Base-by-base conservation (phyloP, 2,888 invertebrate species). In the Yponomeuta malinellus region DNA sequence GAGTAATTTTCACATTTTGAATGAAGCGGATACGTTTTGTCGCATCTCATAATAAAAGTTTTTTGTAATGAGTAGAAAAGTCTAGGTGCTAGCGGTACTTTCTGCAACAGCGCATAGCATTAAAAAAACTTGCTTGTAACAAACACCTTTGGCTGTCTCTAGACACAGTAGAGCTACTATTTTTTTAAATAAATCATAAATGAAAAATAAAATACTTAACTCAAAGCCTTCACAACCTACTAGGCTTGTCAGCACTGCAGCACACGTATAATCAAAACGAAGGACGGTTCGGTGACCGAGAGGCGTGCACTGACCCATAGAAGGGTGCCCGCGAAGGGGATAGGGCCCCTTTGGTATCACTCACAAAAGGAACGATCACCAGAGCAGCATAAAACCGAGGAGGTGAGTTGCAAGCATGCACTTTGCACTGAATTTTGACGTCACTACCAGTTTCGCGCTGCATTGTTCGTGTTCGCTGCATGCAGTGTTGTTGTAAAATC, bases 281-380 rank as follows among this genome's bases (percentile, higher is more conserved):
- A 52, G 52, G 33, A 59, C 15, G 15, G 52, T 59, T 59, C 64
- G 31, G 29, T 64, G 64, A 64, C 64, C 64, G 83, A 80, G 77
- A 82, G 80, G 85, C 83, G 87, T 81, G 80, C 85, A 82, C 80
- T 91, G 91, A 90, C 90, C 91, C 89, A 89, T 81, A 89, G 90
- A 91, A 91, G 91, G 90, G 91, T 88, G 88, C 83, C 81, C 82
- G 80, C 82, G 79, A 90, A 90, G 90, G 89, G 91, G 91, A 88
- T 91, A 91, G 91, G 91, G 91, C 92, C 92, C 86, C 92, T 91
- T 91, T 91, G 84, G 89, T 89, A 89, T 88, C 84, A 83, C 81
- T 85, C 79, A 85, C 86, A 87, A 88, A 92, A 92, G 92, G 92
- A 91, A 89, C 84, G 82, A 81, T 75, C 87, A 93, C 90, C 84